Percentiles rank a stretch among this genome's conserved stretches.
These are phyloP conservation scores for Anarrhichthys ocellatus DNA, from an alignment of 2,113 vertebrate genomes.

Conservation along the genomic window DNA sequence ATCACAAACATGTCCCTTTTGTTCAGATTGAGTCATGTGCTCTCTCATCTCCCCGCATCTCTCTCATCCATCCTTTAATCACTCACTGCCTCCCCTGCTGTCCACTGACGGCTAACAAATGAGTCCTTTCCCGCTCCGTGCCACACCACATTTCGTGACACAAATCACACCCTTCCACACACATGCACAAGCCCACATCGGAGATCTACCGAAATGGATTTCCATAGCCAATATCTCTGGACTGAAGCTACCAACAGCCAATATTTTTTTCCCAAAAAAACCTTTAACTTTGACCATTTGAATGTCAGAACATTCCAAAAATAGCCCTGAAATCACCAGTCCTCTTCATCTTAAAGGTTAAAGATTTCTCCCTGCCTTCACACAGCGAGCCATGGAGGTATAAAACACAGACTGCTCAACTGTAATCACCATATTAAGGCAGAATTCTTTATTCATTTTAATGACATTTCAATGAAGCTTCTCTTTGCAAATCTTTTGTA, in stretches of 20 bases:
- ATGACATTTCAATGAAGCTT: not conserved
- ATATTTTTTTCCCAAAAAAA: constrained; percentile 14
- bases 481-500: not conserved
- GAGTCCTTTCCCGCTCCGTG: constrained; percentile 36
- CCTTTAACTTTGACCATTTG: constrained; percentile 51
- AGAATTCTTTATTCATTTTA: not conserved
- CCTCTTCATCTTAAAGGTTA: constrained; percentile 58
- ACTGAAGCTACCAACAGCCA: not conserved
- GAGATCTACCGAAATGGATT: constrained; percentile 29
- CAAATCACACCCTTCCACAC: constrained; percentile 25
- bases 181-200: constrained; percentile 11
- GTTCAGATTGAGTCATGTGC: constrained; percentile 58
- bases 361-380: constrained; percentile 32
- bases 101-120: constrained; percentile 54
- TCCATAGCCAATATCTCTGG: constrained; percentile 7
- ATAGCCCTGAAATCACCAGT: constrained; percentile 33
- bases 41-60: constrained; percentile 58
- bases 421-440: not conserved
- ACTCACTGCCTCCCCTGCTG: constrained; percentile 65
- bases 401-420: constrained; percentile 1
- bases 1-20: constrained; percentile 45
- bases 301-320: constrained; percentile 61
- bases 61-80: constrained; percentile 63
- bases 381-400: not conserved
- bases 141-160: constrained; percentile 14